Base-by-base conservation (phyloP, 2,888 invertebrate genomes). In the Xanthostigma xanthostigma region DNA sequence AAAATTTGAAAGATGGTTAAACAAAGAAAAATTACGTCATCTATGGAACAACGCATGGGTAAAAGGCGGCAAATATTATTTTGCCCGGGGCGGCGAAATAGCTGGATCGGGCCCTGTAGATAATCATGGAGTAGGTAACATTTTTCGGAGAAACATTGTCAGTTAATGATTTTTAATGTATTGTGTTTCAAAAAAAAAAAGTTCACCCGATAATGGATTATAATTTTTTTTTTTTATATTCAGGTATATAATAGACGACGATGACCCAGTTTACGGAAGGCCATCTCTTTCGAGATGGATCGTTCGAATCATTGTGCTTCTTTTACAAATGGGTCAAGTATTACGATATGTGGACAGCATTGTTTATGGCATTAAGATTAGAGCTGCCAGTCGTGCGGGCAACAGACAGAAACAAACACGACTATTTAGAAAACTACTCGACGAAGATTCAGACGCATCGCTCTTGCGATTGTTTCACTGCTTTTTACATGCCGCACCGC, bases 291-390 rank as follows among this genome's bases (percentile, higher is more conserved):
- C 61, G 46, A 65, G 65, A 53, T 72, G 71, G 71, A 58, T 64
- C 38, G 54, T 70, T 36, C 57, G 72, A 47, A 64, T 69, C 39
- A 53, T 69, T 45, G 65, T 70, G 50, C 59, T 73, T 11, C 54
- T 71, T 14, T 57, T 72, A 13, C 72, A 72, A 59, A 56, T 72
- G 40, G 66, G 71, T 11, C 73, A 72, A 14, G 56, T 72, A 43
- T 56, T 72, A 48, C 63, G 73, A 50, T 70, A 70, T 55, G 60
- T 65, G 39, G 70, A 69, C 55, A 66, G 68, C 1, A 55, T 69
- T 13, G 62, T 64, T 36, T 68, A 66, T 54, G 69, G 68, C 35
- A 60, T 68, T 14, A 59, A 63, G 47, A 67, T 68, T 53, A 63
- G 62, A 55, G 61, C 62, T 35, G 63, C 56, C 11, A 59, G 60